Evolutionary conservation across 2,113 vertebrate species (phyloP), one percentile per base, ranked within the genome.

Genomic region (Synodontis membranacea): DNA sequence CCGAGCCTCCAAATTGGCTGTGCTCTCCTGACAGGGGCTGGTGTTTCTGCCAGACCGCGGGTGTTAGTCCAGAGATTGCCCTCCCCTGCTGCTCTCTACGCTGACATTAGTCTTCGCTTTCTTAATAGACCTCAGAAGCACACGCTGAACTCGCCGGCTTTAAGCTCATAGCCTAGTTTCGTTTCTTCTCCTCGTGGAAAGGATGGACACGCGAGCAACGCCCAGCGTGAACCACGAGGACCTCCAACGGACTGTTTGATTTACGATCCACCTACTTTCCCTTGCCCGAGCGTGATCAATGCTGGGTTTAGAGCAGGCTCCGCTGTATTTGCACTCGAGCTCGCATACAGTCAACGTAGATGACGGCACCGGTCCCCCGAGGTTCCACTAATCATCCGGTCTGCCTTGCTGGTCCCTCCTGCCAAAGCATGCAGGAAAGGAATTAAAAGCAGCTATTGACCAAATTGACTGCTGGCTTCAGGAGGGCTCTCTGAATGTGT

Each of bases 1-100:
- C 88, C 88, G 66, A 93, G 90, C 86, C 84, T 90, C 89, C 88
- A 91, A 93, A 92, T 91, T 92, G 91, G 89, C 91, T 86, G 85
- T 80, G 86, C 89, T 90, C 88, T 92, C 90, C 88, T 87, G 83
- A 88, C 84, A 52, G 83, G 23, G 74, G 60, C 75, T n/a, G 68
- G 87, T 88, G 89, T 90, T 89, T 88, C 86, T 88, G 87, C 89
- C 87, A 86, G 84, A 88, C 84, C 64, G 84, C 34, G 58, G 87
- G 66, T 88, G 85, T 88, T 88, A 83, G 84, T 86, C 84, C 86
- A 60, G 82, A 39, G 80, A 62, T 46, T 89, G 84, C 72, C 52
- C 84, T 86, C 86, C 85, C 79, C 66, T 70, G 21, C 79, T 87
- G 46, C 34, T 83, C 56, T 86, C 31, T 48, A 52, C n/a, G 44